phyloP scores from a whole-genome alignment of 2,888 invertebrate genomes.

The Phaonia tiefii region DNA sequence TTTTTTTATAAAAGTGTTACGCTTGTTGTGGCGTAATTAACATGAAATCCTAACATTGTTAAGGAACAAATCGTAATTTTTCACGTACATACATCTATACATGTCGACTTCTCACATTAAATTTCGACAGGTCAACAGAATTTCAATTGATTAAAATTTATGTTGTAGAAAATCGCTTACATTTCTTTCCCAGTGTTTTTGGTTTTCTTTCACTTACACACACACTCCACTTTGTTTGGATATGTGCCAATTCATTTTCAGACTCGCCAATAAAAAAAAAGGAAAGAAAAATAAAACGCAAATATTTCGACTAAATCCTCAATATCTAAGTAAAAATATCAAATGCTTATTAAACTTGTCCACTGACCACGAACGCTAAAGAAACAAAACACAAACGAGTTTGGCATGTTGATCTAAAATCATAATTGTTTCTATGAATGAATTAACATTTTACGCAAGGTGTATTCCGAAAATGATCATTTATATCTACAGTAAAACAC shows the following conservation, averaged over 20 bases:
- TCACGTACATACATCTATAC: too few species aligned
- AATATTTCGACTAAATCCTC: constrained; percentile 6
- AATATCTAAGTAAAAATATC: constrained; percentile 47
- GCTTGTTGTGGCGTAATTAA: too few species aligned
- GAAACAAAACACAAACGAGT: constrained; percentile 3
- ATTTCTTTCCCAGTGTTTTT: neutral
- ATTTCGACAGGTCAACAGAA: too few species aligned
- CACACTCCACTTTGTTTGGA: neutral
- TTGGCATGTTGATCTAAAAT: too few species aligned
- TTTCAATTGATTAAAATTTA: constrained; percentile 18
- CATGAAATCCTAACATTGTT: too few species aligned
- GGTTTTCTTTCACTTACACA: constrained; percentile 1
- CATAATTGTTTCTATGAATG: constrained; percentile 22
- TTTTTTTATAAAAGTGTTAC: too few species aligned
- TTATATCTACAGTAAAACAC: neutral
- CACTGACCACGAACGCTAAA: neutral
- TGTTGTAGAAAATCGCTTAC: constrained; percentile 15
- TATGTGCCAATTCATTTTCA: constrained; percentile 10
- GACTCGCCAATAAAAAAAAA: neutral
- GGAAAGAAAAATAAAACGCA: neutral
- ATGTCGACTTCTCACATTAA: too few species aligned
- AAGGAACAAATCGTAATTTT: too few species aligned
- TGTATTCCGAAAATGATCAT: constrained; percentile 28
- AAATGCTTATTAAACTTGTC: constrained; percentile 46
- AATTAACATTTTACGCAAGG: constrained; percentile 33